Evolutionary conservation across 1,140 invertebrate species (phyloP).

Genomic region (Saccostrea cuccullata): DNA sequence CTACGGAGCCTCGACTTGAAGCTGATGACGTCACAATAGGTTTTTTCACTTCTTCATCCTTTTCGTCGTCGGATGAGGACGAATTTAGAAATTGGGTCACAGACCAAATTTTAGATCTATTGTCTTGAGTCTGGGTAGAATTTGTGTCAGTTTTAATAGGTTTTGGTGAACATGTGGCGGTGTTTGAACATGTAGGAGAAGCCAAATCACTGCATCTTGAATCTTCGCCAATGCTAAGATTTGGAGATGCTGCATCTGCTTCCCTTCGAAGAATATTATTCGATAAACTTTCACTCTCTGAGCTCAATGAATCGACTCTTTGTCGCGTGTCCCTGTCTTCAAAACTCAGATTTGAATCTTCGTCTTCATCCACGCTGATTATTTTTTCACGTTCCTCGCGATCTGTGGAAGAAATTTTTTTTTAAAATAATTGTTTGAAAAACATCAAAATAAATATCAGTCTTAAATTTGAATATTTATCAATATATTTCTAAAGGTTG

Average conservation of each 20-base stretch:
- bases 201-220: constrained; percentile 33
- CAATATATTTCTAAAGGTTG: neutral
- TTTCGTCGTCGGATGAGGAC: constrained; percentile 45
- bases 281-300: constrained; percentile 42
- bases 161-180: neutral
- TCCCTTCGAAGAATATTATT: constrained; percentile 40
- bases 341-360: constrained; percentile 57
- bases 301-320: constrained; percentile 34
- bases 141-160: neutral
- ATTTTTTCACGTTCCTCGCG: constrained; percentile 47
- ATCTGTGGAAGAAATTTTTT: constrained; percentile 1
- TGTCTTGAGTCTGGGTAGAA: constrained; percentile 13
- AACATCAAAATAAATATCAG: too few species aligned
- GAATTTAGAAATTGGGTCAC: constrained; percentile 51
- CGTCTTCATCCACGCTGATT: constrained; percentile 54
- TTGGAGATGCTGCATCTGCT: constrained; percentile 44
- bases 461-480: too few species aligned
- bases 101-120: constrained; percentile 53
- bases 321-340: constrained; percentile 41
- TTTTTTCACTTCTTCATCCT: constrained; percentile 43
- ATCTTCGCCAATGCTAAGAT: constrained; percentile 48
- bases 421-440: neutral
- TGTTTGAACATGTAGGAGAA: constrained; percentile 8
- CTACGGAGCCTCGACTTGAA: constrained; percentile 26
- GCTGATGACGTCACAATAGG: constrained; percentile 6